phyloP scores from a whole-genome alignment of 2,797 vertebrate species.

The Bradypodion pumilum region DNA sequence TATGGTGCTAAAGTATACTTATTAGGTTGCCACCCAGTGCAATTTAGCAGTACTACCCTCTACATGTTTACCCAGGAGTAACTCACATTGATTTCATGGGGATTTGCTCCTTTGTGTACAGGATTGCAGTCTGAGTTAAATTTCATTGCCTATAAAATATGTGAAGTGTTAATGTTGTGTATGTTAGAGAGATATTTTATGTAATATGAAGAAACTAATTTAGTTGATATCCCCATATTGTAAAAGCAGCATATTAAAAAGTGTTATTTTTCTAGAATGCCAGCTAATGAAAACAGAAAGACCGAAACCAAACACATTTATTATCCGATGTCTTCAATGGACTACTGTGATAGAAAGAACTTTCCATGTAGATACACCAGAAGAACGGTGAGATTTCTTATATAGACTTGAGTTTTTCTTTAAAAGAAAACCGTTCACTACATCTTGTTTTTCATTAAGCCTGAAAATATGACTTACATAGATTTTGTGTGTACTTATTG shows the following conservation, averaged over 20 bases:
- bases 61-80: not conserved
- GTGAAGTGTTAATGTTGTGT: not conserved
- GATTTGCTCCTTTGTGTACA: not conserved
- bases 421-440: not conserved
- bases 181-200: not conserved
- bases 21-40: not conserved
- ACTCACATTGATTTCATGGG: not conserved
- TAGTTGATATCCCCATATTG: conserved; percentile 1
- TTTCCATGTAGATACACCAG: conserved; percentile 94
- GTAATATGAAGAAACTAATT: conserved; percentile 27
- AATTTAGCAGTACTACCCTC: not conserved
- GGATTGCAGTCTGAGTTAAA: not conserved
- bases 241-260: conserved; percentile 16
- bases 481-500: conserved; percentile 41
- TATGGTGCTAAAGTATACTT: not conserved
- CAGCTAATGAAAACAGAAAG: conserved; percentile 98
- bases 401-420: not conserved
- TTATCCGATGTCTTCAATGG: conserved; percentile 98
- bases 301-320: conserved; percentile 97
- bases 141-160: not conserved
- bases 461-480: conserved; percentile 19
- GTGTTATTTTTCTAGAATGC: conserved; percentile 84
- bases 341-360: conserved; percentile 97
- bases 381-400: conserved; percentile 86
- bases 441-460: conserved; percentile 11